Evolutionary conservation across 2,888 invertebrate genomes (phyloP).

Genomic region (Megamerina dolium): DNA sequence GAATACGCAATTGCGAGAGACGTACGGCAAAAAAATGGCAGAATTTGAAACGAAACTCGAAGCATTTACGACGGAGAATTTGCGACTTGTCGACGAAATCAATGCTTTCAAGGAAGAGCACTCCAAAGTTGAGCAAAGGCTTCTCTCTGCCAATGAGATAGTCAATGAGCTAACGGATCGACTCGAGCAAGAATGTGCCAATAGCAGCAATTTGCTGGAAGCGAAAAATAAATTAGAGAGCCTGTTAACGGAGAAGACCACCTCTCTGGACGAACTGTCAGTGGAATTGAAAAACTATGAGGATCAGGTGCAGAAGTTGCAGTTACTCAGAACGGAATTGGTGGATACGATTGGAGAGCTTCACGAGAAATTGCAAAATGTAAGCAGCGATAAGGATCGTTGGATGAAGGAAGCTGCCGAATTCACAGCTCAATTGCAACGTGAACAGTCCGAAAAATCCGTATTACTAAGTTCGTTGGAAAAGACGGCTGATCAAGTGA

Average conservation of each 20-base stretch:
- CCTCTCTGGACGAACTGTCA: conserved; percentile 9
- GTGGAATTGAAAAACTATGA: conserved; percentile 4
- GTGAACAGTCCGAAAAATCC: conserved; percentile 22
- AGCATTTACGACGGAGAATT: conserved; percentile 14
- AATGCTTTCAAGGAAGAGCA: conserved; percentile 20
- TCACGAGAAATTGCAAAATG: conserved; percentile 9
- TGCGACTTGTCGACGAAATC: conserved; percentile 19
- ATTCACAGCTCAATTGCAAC: conserved; percentile 9
- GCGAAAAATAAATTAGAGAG: conserved; percentile 14
- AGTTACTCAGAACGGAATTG: conserved; percentile 7
- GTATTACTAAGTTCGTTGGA: conserved; percentile 19
- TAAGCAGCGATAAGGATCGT: conserved; percentile 14
- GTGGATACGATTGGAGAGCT: conserved; percentile 4
- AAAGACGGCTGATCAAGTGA: conserved; percentile 22
- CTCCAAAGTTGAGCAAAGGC: conserved; percentile 9
- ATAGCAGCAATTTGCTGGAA: conserved; percentile 13
- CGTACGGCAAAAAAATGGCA: conserved; percentile 8
- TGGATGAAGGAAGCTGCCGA: conserved; percentile 8
- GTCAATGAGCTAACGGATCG: conserved; percentile 14
- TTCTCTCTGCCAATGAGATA: conserved; percentile 19
- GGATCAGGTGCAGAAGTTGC: conserved; percentile 6
- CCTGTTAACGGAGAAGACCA: conserved; percentile 15
- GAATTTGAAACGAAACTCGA: conserved; percentile 12
- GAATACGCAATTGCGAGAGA: not conserved
- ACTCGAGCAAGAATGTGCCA: conserved; percentile 11